Evolutionary conservation across 2,797 vertebrate species (phyloP), one percentile per base, ranked within the genome.

Genomic region (Pteronotus mesoamericanus): DNA sequence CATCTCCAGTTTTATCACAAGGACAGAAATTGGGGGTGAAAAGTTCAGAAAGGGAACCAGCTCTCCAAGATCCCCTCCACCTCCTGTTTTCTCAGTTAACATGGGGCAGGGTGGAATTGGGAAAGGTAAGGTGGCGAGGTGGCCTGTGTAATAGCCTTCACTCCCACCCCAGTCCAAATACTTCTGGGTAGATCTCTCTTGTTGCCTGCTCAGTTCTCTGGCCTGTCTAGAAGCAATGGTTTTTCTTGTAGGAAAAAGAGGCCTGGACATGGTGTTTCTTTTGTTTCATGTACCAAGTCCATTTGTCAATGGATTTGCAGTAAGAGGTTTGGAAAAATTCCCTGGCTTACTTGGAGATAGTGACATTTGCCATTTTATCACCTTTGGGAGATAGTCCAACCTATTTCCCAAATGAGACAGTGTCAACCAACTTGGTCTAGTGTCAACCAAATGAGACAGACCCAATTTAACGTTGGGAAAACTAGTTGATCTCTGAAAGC

Each of bases 1-100:
- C 93, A 86, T 92, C 96, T 97, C 89, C 77, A 80, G 3, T 94
- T 96, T 96, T 93, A 87, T 64, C 68, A 32, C 66, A 39, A 75
- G 74, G 59, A 59, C 37, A 6, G 53, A 32, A 77, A 22, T 15
- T 39, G 44, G 48, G 32, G 59, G 24, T 46, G 6, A 59, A 96
- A 89, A 55, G 34, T 24, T 18, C 29, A 19, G 29, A 72, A 87
- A 64, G 32, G 34, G 29, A 96, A 77, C 48, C 77, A 82, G 53
- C 86, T 91, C 39, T 88, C 89, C 29, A 32, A 21, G 68, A 37
- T 19, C 57, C 75, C 91, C 69, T 53, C 57, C 71, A 53, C 61
- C 44, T 46, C 57, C 9, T 21, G 5, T 19, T 59, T 51, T 95
- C 53, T 87, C 74, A 8, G 6, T 15, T 77, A 77, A 75, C 57